Evolutionary conservation across 2,797 vertebrate species (phyloP), one percentile per base, ranked within the genome.

Genomic region (Helarctos malayanus): DNA sequence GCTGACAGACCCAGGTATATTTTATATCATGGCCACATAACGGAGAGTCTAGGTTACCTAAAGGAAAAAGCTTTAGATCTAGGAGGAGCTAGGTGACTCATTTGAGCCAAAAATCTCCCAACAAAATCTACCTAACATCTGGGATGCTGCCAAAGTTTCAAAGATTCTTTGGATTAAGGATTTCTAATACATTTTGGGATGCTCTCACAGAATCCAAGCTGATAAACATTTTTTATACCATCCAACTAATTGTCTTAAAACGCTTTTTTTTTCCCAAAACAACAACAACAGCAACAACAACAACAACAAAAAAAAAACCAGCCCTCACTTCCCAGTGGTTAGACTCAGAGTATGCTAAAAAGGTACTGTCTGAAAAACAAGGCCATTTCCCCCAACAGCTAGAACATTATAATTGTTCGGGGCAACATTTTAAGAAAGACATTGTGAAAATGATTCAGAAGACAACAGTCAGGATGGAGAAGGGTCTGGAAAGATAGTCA

Each of bases 381-480:
- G 32, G 9, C 27, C 27, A 83, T 65, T 73, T 86, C 29, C 29
- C 10, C 6, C 54, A 73, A 86, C 6, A 89, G 47, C 79, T 71
- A 82, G 84, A 82, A 89, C 2, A n/a, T 82, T 95, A 57, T 14
- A 5, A 65, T 73, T 61, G 18, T 83, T 82, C 59, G 61, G 3
- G 41, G 47, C 47, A 68, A 89, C 23, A 94, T 71, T 96, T 78
- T 89, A 71, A 88, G 90, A 96, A 68, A 85, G 54, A 83, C 25
- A 91, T 73, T 57, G 27, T 96, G 76, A 79, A 92, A 69, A 23
- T 1, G 10, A 90, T 57, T 73, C 63, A 73, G 80, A 97, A 38
- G 63, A 95, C 47, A 54, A 41, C 3, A 57, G 23, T 69, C 56
- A 79, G 56, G 21, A 87, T 38, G 78, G 63, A 86, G 69, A 84